These are phyloP conservation scores for Dermatemys mawii DNA, from an alignment of 2,113 vertebrate genomes.

Conservation along the genomic window DNA sequence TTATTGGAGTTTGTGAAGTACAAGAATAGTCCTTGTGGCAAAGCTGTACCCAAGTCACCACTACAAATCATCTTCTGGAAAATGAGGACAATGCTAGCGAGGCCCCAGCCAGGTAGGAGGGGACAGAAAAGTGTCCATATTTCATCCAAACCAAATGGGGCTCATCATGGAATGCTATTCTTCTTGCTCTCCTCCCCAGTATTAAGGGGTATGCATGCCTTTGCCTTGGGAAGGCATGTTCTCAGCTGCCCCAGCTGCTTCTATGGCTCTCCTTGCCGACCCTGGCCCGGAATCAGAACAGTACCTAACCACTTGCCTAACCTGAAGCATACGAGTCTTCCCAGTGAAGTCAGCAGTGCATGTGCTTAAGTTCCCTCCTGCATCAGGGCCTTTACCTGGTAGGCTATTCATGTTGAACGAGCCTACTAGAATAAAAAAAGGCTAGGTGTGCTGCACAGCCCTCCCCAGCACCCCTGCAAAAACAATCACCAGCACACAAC, in stretches of 20 bases:
- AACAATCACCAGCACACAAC: background rate
- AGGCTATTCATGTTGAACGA: background rate
- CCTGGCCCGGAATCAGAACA: background rate
- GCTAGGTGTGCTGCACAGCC: too few species aligned
- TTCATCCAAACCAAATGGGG: background rate
- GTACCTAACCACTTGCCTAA: background rate
- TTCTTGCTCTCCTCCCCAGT: background rate
- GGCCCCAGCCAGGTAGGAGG: background rate
- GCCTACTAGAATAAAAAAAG: background rate
- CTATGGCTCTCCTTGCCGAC: background rate
- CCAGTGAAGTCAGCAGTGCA: background rate
- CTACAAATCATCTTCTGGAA: constrained; percentile 16
- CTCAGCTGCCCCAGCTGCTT: background rate
- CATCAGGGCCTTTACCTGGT: background rate
- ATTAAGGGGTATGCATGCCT: background rate
- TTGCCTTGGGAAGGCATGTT: background rate
- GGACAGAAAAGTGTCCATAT: background rate
- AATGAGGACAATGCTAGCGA: background rate
- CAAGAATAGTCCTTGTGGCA: background rate
- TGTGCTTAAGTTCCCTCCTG: background rate
- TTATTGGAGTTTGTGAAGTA: constrained; percentile 51
- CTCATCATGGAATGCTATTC: background rate
- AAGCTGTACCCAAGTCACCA: constrained; percentile 25
- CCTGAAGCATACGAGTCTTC: background rate
- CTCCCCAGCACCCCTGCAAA: background rate